Evolutionary conservation across 2,113 vertebrate species (phyloP).

Genomic region (Dinomys branickii): DNA sequence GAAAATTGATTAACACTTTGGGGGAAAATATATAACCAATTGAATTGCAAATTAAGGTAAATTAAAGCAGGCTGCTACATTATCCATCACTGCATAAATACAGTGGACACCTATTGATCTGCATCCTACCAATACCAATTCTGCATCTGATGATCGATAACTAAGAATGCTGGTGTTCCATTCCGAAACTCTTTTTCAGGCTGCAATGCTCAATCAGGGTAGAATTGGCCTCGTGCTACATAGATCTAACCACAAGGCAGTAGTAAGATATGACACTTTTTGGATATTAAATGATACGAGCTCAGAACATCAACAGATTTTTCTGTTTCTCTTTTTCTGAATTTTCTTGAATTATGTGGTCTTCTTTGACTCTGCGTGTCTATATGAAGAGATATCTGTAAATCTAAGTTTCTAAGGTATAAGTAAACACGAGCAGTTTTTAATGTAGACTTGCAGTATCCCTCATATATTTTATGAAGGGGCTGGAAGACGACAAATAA

Average conservation of each 20-base stretch:
- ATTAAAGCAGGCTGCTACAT: conserved; percentile 75
- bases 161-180: conserved; percentile 24
- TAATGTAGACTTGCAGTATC: neutral
- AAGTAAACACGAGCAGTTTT: conserved; percentile 22
- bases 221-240: conserved; percentile 68
- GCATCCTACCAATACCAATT: conserved; percentile 64
- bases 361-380: conserved; percentile 2
- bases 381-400: neutral
- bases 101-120: conserved; percentile 68
- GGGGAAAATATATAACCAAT: conserved; percentile 70
- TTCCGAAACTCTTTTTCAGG: conserved; percentile 16
- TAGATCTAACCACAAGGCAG: conserved; percentile 50
- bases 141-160: conserved; percentile 42
- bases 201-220: conserved; percentile 58
- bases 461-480: conserved; percentile 31
- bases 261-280: conserved; percentile 44
- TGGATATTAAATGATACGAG: conserved; percentile 72
- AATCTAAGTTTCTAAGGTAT: neutral
- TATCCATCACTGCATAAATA: conserved; percentile 79
- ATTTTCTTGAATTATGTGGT: conserved; percentile 37
- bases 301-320: conserved; percentile 68
- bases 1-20: conserved; percentile 77
- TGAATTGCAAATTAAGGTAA: conserved; percentile 84
- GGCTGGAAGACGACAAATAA: neutral
- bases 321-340: conserved; percentile 71